Conservation (phyloP, 2,888 invertebrate genomes). For the Eledone cirrhosa region DNA sequence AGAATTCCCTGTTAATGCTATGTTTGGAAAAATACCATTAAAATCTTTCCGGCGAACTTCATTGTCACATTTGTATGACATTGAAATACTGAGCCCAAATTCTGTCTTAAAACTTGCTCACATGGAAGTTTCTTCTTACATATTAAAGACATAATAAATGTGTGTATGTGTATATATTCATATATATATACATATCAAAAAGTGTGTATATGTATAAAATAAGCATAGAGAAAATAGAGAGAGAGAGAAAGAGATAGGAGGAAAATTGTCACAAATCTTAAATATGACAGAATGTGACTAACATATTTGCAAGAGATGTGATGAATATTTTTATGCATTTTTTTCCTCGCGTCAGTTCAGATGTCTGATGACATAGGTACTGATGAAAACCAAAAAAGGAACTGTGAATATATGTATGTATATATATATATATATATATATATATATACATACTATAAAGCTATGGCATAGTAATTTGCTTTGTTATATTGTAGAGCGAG, state of each 20-base stretch:
- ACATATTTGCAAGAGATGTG: not conserved
- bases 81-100: constrained; percentile 36
- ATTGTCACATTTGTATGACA: constrained; percentile 44
- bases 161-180: not conserved
- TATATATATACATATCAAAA: not conserved
- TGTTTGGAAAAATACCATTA: constrained; percentile 44
- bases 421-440: no score
- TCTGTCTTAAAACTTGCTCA: constrained; percentile 42
- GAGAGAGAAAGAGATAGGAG: no score
- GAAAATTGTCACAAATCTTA: not conserved
- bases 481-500: no score
- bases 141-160: constrained; percentile 29
- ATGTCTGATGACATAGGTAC: not conserved
- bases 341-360: not conserved
- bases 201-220: not conserved
- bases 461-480: no score
- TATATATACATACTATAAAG: no score
- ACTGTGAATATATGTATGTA: no score
- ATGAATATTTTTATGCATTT: not conserved
- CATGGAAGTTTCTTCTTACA: constrained; percentile 52
- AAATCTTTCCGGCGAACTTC: constrained; percentile 29
- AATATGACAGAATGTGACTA: not conserved
- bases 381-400: no score
- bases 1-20: constrained; percentile 34
- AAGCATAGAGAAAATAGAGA: no score